A percentile compares a stretch with the other conserved stretches of the same genome.
These are phyloP conservation scores for Ibidorhyncha struthersii DNA, from an alignment of 2,113 vertebrate genomes.

Conservation along the genomic window DNA sequence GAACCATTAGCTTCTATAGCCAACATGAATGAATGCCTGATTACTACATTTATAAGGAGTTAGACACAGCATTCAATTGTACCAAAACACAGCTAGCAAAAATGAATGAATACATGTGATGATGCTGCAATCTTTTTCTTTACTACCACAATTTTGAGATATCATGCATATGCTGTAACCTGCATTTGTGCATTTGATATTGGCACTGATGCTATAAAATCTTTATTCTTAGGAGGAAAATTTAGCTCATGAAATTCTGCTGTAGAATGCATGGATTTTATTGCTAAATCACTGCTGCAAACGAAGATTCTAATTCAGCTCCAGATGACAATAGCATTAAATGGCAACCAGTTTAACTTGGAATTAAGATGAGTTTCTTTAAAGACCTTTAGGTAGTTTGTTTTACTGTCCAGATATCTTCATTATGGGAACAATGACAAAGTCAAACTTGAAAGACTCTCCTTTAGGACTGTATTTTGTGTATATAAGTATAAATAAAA, in stretches of 20 bases:
- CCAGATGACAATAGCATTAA: neutral
- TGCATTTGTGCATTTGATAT: neutral
- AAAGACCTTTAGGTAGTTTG: neutral
- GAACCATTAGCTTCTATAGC: neutral
- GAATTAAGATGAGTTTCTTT: neutral
- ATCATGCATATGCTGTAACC: neutral
- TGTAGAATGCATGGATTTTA: neutral
- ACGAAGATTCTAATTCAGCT: neutral
- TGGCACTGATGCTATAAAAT: neutral
- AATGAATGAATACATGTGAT: constrained; percentile 25
- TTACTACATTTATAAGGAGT: constrained; percentile 26
- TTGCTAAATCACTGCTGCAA: neutral
- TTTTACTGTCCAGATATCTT: neutral
- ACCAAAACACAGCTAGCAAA: constrained; percentile 39
- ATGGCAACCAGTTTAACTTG: neutral
- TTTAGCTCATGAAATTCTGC: neutral
- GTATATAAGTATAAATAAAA: neutral
- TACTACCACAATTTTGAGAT: neutral
- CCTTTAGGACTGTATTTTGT: neutral
- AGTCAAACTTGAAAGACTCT: neutral
- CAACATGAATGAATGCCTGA: constrained; percentile 41
- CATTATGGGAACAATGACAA: neutral
- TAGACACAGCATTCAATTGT: neutral
- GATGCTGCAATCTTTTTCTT: constrained; percentile 27
- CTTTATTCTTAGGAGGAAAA: neutral